A percentile compares a stretch with the other conserved stretches of the same genome.
Conservation (phyloP, 2,113 vertebrate species). For the Colius striatus region DNA sequence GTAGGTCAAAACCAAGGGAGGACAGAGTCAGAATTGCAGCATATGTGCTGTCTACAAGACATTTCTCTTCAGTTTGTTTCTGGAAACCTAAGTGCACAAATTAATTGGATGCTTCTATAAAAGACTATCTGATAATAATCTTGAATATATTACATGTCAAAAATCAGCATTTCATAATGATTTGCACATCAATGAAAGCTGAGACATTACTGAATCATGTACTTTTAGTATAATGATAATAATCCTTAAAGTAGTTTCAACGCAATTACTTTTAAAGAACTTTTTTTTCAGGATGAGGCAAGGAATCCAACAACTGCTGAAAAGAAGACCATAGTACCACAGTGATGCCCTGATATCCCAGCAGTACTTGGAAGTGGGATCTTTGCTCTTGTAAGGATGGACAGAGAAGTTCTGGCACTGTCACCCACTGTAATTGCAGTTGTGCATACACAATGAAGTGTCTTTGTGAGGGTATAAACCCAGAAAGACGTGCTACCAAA, state of each 20-base stretch:
- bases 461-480: background rate
- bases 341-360: background rate
- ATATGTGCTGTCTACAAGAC: background rate
- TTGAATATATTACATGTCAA: background rate
- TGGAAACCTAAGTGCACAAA: background rate
- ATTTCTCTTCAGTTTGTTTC: background rate
- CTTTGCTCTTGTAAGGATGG: background rate
- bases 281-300: background rate
- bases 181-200: background rate
- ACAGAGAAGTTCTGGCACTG: background rate
- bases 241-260: background rate
- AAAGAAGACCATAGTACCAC: background rate
- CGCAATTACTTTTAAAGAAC: background rate
- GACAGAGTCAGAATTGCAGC: background rate
- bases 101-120: background rate
- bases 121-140: background rate
- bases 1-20: background rate
- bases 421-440: background rate
- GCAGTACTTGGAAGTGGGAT: background rate
- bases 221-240: background rate
- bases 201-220: background rate
- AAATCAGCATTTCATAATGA: background rate
- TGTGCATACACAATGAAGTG: background rate
- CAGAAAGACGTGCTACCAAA: background rate
- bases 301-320: fast-evolving